A percentile compares a stretch with the other conserved stretches of the same genome.
Conservation (phyloP, 2,888 invertebrate species). For the Meteorus colon region DNA sequence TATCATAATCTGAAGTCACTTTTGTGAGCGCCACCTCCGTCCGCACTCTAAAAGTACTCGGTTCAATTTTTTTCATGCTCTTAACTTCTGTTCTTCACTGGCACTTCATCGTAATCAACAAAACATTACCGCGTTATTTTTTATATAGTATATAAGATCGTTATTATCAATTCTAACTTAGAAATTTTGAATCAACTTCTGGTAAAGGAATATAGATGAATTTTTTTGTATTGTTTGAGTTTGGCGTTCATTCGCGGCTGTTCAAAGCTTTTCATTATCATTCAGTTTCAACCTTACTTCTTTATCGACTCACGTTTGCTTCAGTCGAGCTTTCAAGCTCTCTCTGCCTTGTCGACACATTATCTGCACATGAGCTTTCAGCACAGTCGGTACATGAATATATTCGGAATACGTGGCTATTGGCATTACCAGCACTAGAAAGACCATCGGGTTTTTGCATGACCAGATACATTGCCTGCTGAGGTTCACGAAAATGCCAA, state of each 20-base stretch:
- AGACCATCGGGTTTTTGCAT: too few species aligned
- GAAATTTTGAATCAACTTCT: neutral
- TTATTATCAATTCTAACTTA: neutral
- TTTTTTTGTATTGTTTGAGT: neutral
- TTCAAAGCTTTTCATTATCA: neutral
- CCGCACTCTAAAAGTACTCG: neutral
- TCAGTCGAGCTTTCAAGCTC: neutral
- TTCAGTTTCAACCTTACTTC: neutral
- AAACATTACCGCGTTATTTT: neutral
- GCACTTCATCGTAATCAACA: neutral
- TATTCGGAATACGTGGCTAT: neutral
- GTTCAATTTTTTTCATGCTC: neutral
- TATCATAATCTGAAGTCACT: conserved; percentile 48
- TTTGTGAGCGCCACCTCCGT: neutral
- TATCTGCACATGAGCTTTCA: neutral
- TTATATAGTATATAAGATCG: neutral
- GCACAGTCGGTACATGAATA: neutral
- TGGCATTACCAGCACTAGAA: neutral
- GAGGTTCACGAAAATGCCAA: too few species aligned
- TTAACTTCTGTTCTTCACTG: neutral
- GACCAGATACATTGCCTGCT: too few species aligned
- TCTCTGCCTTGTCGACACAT: neutral
- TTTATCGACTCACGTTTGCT: neutral
- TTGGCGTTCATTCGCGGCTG: neutral
- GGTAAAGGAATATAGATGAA: neutral